Conservation (phyloP, 2,113 vertebrate species). For the Pterophyllum scalare region DNA sequence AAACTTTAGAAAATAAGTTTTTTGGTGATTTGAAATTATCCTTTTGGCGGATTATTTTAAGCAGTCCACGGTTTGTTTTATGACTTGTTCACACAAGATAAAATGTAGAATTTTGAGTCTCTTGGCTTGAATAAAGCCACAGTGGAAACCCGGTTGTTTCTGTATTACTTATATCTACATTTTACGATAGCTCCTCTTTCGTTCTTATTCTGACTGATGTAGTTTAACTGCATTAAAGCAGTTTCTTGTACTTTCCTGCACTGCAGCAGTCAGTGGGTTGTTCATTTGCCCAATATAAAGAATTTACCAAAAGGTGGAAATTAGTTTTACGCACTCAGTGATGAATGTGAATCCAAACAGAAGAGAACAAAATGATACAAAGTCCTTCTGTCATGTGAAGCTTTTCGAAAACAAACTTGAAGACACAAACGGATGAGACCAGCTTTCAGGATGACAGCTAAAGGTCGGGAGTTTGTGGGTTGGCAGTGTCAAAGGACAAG, state of each 20-base stretch:
- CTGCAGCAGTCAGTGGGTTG: background rate
- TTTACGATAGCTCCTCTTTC: background rate
- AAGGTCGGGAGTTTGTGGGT: slow-evolving; percentile 26
- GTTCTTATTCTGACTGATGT: background rate
- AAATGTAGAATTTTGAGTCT: background rate
- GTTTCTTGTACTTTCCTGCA: background rate
- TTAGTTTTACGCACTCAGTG: background rate
- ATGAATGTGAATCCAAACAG: background rate
- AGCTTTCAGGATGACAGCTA: slow-evolving; percentile 1
- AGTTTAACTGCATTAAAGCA: background rate
- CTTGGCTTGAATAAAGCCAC: background rate
- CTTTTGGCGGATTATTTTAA: too few species aligned
- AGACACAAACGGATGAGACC: background rate
- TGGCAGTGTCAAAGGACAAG: background rate
- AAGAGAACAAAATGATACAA: background rate
- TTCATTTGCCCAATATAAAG: background rate
- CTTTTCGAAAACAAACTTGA: slow-evolving; percentile 12
- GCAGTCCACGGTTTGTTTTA: too few species aligned
- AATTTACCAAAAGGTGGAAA: background rate
- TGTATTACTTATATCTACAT: background rate
- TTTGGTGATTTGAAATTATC: background rate
- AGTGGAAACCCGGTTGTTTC: background rate
- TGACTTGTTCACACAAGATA: too few species aligned
- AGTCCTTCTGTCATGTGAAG: background rate
- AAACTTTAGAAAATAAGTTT: background rate